Base-by-base conservation (phyloP, 1,140 invertebrate genomes). In the Nixonia krombeini region DNA sequence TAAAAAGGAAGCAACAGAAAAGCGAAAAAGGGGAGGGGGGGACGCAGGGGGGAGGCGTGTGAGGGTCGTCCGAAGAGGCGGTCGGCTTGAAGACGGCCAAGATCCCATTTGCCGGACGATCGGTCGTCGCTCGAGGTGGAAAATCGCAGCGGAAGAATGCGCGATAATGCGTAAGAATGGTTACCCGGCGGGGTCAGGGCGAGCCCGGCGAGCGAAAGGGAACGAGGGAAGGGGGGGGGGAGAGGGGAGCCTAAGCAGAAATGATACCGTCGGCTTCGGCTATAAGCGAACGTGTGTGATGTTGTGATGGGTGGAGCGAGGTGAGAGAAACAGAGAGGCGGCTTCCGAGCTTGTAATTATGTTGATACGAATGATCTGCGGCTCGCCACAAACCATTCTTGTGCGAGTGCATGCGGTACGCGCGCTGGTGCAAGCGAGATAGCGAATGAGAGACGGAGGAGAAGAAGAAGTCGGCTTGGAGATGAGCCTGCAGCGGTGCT, bases 261-360 rank as follows among this genome's bases (percentile, higher is more conserved):
- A 70, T 70, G 59, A 70, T 64, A 56, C 52, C 66, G 45, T 42
- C 66, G 69, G 63, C 61, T 55, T 58, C 37, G 47, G 55, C 47
- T 68, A 68, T 74, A 76, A 71, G 74, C 56, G 78, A 78, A 72
- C 74, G 76, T 79, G 80, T 78, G 80, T 76, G 81, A 79, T 82
- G 81, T 82, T 79, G 79, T 79, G 81, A 82, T 84, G 83, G 82
- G 83, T 81, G 82, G 83, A 83, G 82, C 80, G 77, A 81, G 80
- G 83, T 82, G 82, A 84, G 79, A 85, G 81, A 84, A 83, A 83
- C 79, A 75, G 81, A 83, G 80, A 83, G 83, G 81, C 83, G 83
- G 83, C 83, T 84, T 79, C 81, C 76, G 80, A 84, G 82, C 83
- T 85, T 85, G 82, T 85, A 85, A 84, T 85, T 85, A 83, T 83